These are phyloP conservation scores for Epinephelus malabaricus DNA, from an alignment of 2,797 vertebrate genomes.

Conservation along the genomic window DNA sequence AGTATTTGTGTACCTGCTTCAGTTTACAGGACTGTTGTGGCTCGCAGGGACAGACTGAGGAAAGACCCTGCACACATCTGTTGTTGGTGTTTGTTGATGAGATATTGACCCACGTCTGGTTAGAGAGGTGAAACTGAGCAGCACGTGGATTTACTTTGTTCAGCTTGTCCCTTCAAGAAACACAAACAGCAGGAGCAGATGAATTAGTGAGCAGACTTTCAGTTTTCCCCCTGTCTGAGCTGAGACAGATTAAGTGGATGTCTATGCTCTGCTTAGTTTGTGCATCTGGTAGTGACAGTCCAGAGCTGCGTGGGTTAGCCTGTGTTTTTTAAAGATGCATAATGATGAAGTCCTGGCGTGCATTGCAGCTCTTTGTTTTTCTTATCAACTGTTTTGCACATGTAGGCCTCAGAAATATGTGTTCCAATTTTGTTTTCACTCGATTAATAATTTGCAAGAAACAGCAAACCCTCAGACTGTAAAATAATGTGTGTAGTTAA, in stretches of 20 bases:
- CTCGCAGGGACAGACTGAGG: not conserved
- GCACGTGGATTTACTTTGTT: not conserved
- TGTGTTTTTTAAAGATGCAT: conserved; percentile 7
- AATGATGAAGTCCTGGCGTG: not conserved
- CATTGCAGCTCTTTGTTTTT: not conserved
- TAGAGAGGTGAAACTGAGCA: not conserved
- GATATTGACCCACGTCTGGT: not conserved
- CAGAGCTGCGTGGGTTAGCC: not conserved
- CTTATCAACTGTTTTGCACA: not conserved
- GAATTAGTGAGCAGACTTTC: conserved; percentile 15
- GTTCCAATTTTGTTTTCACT: too few species aligned
- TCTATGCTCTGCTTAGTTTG: conserved; percentile 8
- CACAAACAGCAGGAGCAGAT: not conserved
- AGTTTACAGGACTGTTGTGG: not conserved
- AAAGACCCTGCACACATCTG: not conserved
- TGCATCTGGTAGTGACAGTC: conserved; percentile 20
- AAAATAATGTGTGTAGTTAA: too few species aligned
- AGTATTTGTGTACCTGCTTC: too few species aligned
- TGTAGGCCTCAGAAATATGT: not conserved
- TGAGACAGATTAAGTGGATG: not conserved
- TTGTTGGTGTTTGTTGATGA: not conserved
- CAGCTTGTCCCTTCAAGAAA: not conserved
- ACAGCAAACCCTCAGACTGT: too few species aligned
- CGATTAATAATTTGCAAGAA: too few species aligned
- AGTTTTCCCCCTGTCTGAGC: not conserved